phyloP scores from a whole-genome alignment of 2,888 invertebrate genomes.

The Nephrotoma appendiculata region DNA sequence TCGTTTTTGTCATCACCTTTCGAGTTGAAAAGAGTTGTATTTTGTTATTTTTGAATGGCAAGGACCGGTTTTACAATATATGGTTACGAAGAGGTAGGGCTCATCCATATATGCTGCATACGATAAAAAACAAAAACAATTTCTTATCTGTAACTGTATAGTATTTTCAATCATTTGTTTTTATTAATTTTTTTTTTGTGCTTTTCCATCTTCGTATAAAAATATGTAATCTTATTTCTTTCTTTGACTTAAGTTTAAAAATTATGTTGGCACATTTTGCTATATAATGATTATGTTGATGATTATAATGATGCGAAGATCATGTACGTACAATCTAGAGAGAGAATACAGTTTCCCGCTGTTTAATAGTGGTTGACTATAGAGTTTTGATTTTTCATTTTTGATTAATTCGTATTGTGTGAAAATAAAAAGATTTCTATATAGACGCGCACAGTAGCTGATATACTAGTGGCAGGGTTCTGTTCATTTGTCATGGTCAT shows the following conservation, averaged over 20 bases:
- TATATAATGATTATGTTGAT: not conserved
- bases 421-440: not conserved
- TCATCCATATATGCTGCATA: not conserved
- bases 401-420: not conserved
- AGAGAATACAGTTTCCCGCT: constrained; percentile 1
- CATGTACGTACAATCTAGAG: not conserved
- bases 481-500: constrained; percentile 7
- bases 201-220: not conserved
- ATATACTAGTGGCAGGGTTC: not conserved
- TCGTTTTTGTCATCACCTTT: not conserved
- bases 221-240: not conserved
- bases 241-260: not conserved
- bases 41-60: not conserved
- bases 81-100: not conserved
- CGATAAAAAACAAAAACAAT: not conserved
- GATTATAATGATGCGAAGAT: not conserved
- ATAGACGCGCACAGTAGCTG: not conserved
- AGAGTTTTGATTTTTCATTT: not conserved
- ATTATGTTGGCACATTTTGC: not conserved
- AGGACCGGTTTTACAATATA: not conserved
- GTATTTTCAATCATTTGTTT: not conserved
- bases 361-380: constrained; percentile 2
- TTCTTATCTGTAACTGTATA: not conserved
- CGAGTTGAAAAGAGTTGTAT: not conserved
- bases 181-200: not conserved